phyloP scores from a whole-genome alignment of 2,888 invertebrate species.

The Chymomyza amoena region DNA sequence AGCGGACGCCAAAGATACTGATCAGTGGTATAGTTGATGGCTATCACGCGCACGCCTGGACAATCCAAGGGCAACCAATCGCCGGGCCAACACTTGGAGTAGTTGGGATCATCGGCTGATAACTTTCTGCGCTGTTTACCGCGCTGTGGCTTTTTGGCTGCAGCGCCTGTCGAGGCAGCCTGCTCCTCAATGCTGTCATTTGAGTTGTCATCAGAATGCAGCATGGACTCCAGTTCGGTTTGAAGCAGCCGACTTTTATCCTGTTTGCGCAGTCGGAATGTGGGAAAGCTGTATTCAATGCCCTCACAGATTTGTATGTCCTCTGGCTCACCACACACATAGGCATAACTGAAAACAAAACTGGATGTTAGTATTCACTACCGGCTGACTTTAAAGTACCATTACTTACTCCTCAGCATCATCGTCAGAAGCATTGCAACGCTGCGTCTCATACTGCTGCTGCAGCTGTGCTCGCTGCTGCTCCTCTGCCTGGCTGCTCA shows the following conservation, averaged over 20 bases:
- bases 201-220: constrained; percentile 34
- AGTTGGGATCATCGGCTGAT: constrained; percentile 77
- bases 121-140: constrained; percentile 32
- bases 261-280: constrained; percentile 76
- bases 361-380: not conserved
- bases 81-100: constrained; percentile 88
- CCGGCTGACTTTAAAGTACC: not conserved
- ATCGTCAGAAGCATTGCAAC: constrained; percentile 43
- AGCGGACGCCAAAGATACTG: constrained; percentile 87
- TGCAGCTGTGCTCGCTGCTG: constrained; percentile 35
- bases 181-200: not conserved
- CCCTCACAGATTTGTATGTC: constrained; percentile 73
- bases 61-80: constrained; percentile 92
- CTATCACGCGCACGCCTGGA: constrained; percentile 87
- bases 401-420: constrained; percentile 44
- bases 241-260: constrained; percentile 66
- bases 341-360: constrained; percentile 55
- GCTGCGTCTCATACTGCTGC: constrained; percentile 13
- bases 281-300: constrained; percentile 76
- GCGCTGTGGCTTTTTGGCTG: not conserved
- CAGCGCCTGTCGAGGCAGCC: not conserved
- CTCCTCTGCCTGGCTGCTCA: constrained; percentile 7
- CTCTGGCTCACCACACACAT: constrained; percentile 68
- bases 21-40: constrained; percentile 90
- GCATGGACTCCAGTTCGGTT: constrained; percentile 61